These are phyloP conservation scores for Orchesella flavescens DNA, from an alignment of 2,888 invertebrate genomes.

Conservation along the genomic window DNA sequence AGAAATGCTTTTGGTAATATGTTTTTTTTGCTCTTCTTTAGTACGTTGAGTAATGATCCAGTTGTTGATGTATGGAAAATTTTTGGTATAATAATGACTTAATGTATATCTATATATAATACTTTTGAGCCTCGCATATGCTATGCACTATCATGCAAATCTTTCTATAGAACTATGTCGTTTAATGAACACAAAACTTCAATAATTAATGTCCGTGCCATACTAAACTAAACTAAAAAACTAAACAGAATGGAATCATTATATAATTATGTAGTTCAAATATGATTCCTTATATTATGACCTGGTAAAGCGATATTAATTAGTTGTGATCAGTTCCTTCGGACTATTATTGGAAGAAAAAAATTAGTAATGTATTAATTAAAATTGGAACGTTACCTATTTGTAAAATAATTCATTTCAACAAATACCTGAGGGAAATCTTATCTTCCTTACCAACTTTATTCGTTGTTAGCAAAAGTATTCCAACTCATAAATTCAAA, in stretches of 20 bases:
- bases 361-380: not conserved
- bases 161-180: not conserved
- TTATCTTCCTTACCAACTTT: constrained; percentile 10
- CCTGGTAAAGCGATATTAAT: no score
- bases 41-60: not conserved
- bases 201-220: constrained; percentile 21
- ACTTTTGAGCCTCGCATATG: not conserved
- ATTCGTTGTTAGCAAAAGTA: not conserved
- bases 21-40: not conserved
- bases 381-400: not conserved
- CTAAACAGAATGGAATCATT: constrained; percentile 6
- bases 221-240: not conserved
- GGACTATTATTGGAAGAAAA: no score
- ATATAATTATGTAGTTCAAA: not conserved
- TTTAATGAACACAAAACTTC: not conserved
- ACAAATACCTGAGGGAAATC: constrained; percentile 4
- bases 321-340: no score
- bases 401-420: not conserved
- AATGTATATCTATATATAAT: not conserved
- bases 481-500: not conserved
- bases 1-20: not conserved
- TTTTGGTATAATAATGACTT: not conserved
- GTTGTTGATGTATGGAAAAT: not conserved
- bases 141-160: no score
- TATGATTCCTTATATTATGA: not conserved